Base-by-base conservation (phyloP, 2,113 vertebrate genomes). In the Tautogolabrus adspersus region DNA sequence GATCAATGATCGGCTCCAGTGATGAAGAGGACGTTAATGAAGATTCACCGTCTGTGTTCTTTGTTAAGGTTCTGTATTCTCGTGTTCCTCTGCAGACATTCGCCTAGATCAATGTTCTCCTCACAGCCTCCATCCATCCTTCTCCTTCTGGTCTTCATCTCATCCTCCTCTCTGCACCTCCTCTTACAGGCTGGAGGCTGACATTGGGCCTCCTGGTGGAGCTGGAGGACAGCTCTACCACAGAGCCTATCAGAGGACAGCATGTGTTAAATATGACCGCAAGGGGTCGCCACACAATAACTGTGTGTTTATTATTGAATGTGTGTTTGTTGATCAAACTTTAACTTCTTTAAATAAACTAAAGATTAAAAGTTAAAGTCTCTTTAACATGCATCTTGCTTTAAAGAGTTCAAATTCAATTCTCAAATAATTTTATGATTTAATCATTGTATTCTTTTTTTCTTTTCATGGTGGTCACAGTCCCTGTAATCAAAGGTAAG, bases 61-160 rank as follows among this genome's bases (percentile, higher is more conserved):
- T n/a, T 57, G 10, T 10, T 38, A 26, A 16, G 47, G 47, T 49
- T 49, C 16, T 49, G 59, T 5, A 22, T 57, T 49, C 55, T 42
- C 8, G 10, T 19, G 46, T 58, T 63, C 44, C 19, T 66, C 55
- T 6, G 42, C 16, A 47, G 23, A 9, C 12, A 3, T 0, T 65
- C 51, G 74, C 1, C 16, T 57, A 59, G 76, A 3, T 73, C 64
- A 34, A 13, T 38, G 61, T 87, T 77, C 63, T 83, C 81, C 34
- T 77, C 30, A 30, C 15, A 26, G 23, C 26, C 22, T 40, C 64
- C 26, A 30, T 5, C 30, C 30, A 15, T 19, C 18, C 44, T 59
- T 58, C 54, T 54, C 55, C 37, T 65, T 59, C 6, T 57, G 49
- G 18, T 58, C 55, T 5, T 52, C 16, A 1, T 15, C n/a, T 55